Conservation (phyloP, 2,797 vertebrate species). For the Ibycter americanus region DNA sequence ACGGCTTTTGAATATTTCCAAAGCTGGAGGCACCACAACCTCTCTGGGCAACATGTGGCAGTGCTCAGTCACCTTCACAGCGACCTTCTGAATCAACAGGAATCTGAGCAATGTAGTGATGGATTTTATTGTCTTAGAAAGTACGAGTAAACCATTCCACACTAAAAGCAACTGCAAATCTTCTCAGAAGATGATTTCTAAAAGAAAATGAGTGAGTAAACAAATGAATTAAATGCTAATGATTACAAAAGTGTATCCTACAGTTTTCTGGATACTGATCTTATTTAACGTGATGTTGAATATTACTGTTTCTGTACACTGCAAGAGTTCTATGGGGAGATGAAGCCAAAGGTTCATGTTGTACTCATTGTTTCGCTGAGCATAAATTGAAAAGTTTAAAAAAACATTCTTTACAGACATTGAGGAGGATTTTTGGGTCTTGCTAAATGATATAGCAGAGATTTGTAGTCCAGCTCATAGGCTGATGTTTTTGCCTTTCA, state of each 20-base stretch:
- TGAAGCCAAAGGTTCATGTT: neutral
- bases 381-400: neutral
- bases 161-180: neutral
- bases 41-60: neutral
- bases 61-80: neutral
- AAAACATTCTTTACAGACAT: neutral
- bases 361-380: neutral
- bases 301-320: neutral
- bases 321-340: neutral
- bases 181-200: neutral
- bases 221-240: neutral
- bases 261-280: neutral
- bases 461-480: neutral
- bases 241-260: neutral
- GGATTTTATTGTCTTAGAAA: neutral
- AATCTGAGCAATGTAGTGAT: neutral
- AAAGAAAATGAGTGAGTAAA: neutral
- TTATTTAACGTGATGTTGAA: neutral
- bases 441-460: neutral
- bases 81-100: neutral
- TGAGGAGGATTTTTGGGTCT: neutral
- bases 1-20: neutral
- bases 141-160: neutral
- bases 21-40: neutral
- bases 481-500: neutral